Evolutionary conservation across 2,888 invertebrate species (phyloP), one percentile per base, ranked within the genome.

Genomic region (Leptinotarsa haldemani): DNA sequence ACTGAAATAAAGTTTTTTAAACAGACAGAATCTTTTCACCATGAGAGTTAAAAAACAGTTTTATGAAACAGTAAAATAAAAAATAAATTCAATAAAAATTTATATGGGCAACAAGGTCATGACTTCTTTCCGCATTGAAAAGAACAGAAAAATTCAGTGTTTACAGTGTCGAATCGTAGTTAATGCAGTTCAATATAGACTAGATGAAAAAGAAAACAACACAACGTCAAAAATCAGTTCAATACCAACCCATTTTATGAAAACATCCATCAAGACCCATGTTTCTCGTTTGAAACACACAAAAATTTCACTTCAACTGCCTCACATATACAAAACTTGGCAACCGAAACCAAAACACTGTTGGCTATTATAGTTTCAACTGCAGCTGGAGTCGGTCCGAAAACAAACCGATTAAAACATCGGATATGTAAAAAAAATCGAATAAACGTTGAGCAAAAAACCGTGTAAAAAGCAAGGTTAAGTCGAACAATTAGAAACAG

Each of bases 311-410:
- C 25, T 30, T 13, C 48, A 52, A 58, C 56, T 56, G 56, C 30
- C 20, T 63, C 50, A 15, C 25, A 46, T 50, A 50, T 20, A 68
- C 18, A 56, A 68, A 70, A 64, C 70, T 64, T 70, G 70, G 70
- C 70, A 70, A n/a, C 30, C 40, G 61, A 61, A 25, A 61, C 40
- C 30, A 61, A 61, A 61, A 61, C 61, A 40, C 9, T 40, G 40
- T 61, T 30, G n/a, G 61, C 18, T 52, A 52, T 22, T 22, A 22
- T 56, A 56, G 40, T 40, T 61, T 61, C 16, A 61, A 61, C 40
- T 18, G 40, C 61, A 61, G 61, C 61, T 40, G 40, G 18, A 40
- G 58, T 40, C 40, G 61, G 16, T 61, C 16, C 16, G 61, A 30
- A 61, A 61, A 61, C 61, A 61, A 40, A 40, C 25, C 61, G 61